Conservation (phyloP, 2,888 invertebrate species). For the Agrochola macilenta region DNA sequence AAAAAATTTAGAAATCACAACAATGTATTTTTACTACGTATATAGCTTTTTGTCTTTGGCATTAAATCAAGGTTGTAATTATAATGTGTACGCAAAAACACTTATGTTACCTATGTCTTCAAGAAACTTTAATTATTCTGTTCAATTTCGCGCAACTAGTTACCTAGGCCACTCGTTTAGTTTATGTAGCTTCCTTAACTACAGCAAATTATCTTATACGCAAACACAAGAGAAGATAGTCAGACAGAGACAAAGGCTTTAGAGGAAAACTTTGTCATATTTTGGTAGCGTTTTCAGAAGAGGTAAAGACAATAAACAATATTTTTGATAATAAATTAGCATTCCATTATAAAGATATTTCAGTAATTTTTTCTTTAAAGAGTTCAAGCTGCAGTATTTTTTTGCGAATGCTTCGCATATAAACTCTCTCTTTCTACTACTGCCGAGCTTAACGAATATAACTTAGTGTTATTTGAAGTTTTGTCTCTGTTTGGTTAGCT, state of each 20-base stretch:
- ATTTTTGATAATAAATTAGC: not conserved
- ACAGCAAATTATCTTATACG: conserved; percentile 39
- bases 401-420: too few relatives aligned
- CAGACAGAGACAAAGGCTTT: not conserved
- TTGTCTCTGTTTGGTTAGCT: conserved; percentile 3
- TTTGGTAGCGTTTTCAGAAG: not conserved
- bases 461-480: not conserved
- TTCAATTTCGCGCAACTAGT: conserved; percentile 48
- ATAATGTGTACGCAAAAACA: not conserved
- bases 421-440: not conserved
- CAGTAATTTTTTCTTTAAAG: not conserved
- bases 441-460: not conserved
- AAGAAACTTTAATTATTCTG: conserved; percentile 51
- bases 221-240: conserved; percentile 16
- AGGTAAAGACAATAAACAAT: not conserved
- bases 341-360: not conserved
- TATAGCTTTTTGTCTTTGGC: too few relatives aligned
- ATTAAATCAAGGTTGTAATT: not conserved
- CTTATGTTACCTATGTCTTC: conserved; percentile 13
- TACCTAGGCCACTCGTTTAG: conserved; percentile 12
- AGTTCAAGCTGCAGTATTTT: not conserved
- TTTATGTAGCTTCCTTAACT: conserved; percentile 44
- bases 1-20: not conserved
- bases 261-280: not conserved
- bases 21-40: not conserved